These are phyloP conservation scores for Scomber japonicus DNA, from an alignment of 2,113 vertebrate genomes.

Conservation along the genomic window DNA sequence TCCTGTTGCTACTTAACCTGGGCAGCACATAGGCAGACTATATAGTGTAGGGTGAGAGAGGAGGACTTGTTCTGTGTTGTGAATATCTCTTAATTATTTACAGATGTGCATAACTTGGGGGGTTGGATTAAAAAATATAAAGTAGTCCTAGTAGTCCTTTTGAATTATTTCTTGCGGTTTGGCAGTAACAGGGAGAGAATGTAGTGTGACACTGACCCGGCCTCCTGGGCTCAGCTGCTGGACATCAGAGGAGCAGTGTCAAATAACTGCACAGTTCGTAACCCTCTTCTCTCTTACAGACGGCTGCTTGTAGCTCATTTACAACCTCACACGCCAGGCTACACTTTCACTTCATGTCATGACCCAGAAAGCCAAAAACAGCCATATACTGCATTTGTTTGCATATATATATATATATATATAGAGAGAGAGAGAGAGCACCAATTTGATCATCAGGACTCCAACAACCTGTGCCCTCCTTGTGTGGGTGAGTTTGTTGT, in stretches of 20 bases:
- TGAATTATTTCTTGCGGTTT: slow-evolving; percentile 25
- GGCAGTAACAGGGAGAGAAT: slow-evolving; percentile 37
- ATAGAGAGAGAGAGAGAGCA: background rate
- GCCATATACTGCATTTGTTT: background rate
- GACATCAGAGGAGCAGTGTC: slow-evolving; percentile 75
- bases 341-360: slow-evolving; percentile 33
- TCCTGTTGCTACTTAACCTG: slow-evolving; percentile 70
- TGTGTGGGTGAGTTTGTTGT: slow-evolving; percentile 50
- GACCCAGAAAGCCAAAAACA: slow-evolving; percentile 19
- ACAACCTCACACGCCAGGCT: slow-evolving; percentile 37
- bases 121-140: background rate
- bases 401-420: background rate
- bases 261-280: slow-evolving; percentile 52
- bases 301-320: slow-evolving; percentile 44
- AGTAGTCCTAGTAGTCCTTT: slow-evolving; percentile 1
- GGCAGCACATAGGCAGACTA: slow-evolving; percentile 13
- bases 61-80: background rate
- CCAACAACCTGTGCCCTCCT: slow-evolving; percentile 13
- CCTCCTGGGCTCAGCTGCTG: slow-evolving; percentile 71
- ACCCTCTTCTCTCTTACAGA: background rate
- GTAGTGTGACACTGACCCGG: slow-evolving; percentile 54
- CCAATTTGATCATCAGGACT: background rate
- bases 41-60: background rate
- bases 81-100: background rate
- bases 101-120: background rate